A percentile compares a stretch with the other conserved stretches of the same genome.
Conservation (phyloP, 1,140 invertebrate genomes). For the Kradibia gibbosae region DNA sequence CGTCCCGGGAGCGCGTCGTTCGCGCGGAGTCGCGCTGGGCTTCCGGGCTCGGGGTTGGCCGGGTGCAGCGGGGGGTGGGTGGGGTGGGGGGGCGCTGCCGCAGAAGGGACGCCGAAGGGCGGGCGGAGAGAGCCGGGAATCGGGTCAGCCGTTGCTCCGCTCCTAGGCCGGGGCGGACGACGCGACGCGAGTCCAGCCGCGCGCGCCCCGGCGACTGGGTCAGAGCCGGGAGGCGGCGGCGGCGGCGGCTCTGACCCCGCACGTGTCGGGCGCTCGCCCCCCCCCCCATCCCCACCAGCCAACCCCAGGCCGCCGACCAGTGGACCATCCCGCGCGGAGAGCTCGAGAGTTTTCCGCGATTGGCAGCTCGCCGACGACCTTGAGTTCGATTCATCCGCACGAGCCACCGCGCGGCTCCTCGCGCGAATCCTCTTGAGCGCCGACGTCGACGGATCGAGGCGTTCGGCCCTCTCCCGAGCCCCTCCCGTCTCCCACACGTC, state of each 20-base stretch:
- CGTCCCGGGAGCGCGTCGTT: slow-evolving; percentile 51
- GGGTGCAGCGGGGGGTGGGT: background rate
- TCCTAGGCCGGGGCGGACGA: background rate
- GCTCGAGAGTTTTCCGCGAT: background rate
- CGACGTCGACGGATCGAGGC: no score
- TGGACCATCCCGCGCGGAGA: background rate
- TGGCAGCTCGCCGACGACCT: no score
- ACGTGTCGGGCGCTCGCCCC: background rate
- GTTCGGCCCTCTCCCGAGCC: background rate
- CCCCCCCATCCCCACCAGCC: background rate
- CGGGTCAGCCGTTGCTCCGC: slow-evolving; percentile 5
- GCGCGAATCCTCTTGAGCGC: no score
- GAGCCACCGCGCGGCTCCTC: background rate
- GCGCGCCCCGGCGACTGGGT: slow-evolving; percentile 9
- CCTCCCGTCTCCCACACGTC: background rate
- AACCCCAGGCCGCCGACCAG: no score
- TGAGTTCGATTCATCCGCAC: no score
- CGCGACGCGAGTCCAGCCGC: background rate
- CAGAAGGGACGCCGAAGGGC: background rate
- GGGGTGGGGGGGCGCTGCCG: background rate
- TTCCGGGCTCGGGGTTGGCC: no score
- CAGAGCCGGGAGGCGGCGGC: background rate
- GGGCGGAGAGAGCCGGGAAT: slow-evolving; percentile 10
- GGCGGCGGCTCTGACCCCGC: background rate
- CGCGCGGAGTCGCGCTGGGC: slow-evolving; percentile 14